A percentile compares a stretch with the other conserved stretches of the same genome.
Evolutionary conservation across 2,797 vertebrate species (phyloP).

Genomic region (Denticeps clupeoides): DNA sequence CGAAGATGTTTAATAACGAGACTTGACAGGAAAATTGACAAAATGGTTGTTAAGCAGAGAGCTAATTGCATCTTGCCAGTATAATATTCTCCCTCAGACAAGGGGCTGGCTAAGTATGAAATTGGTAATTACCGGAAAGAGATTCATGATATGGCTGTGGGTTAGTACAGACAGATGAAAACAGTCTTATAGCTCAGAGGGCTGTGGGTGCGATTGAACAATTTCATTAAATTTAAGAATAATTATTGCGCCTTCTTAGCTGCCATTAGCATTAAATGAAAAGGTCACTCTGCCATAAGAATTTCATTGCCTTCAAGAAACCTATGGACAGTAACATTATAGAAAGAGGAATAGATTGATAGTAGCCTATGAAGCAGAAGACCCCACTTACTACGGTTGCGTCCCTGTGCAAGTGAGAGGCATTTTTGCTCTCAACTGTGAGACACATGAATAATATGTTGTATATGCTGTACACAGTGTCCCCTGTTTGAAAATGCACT

Average conservation of each 20-base stretch:
- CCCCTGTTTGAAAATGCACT: no score
- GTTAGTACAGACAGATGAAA: neutral
- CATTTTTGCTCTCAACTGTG: no score
- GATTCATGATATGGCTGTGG: neutral
- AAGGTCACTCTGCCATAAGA: no score
- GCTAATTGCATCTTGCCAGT: neutral
- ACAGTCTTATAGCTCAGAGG: neutral
- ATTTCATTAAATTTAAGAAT: neutral
- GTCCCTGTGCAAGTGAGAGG: no score
- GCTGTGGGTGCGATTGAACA: neutral
- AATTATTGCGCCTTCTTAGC: neutral
- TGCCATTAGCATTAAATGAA: constrained; percentile 13
- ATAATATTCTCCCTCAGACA: constrained; percentile 2
- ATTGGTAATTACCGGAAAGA: neutral
- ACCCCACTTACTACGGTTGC: no score
- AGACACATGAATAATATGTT: no score
- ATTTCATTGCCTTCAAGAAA: no score
- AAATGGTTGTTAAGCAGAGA: neutral
- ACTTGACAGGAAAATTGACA: constrained; percentile 8
- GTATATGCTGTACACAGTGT: no score
- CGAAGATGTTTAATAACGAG: constrained; percentile 1
- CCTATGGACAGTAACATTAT: no score
- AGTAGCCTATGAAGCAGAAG: no score
- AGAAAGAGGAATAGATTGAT: no score
- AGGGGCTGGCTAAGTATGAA: constrained; percentile 8